These are phyloP conservation scores for Anisognathus igniventris DNA, from an alignment of 2,797 vertebrate genomes.

Conservation along the genomic window DNA sequence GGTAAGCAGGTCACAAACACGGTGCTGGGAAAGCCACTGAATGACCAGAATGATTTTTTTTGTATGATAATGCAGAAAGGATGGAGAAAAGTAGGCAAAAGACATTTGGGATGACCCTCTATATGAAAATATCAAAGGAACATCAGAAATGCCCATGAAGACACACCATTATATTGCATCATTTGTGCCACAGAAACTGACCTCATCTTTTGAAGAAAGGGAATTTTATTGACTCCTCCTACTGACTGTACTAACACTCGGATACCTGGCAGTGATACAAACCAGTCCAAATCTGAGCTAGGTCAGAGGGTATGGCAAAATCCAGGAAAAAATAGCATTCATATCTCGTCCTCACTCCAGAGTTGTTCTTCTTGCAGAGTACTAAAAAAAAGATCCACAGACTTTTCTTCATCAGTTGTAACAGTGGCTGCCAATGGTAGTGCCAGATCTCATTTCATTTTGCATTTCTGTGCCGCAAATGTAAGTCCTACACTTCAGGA, in stretches of 20 bases:
- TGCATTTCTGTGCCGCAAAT: not conserved
- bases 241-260: not conserved
- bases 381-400: not conserved
- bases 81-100: not conserved
- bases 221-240: not conserved
- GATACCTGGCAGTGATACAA: not conserved
- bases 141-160: not conserved
- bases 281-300: not conserved
- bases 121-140: not conserved
- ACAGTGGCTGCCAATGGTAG: not conserved
- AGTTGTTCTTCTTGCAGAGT: not conserved
- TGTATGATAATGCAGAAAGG: not conserved
- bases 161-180: not conserved
- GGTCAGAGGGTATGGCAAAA: not conserved
- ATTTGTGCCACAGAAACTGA: not conserved
- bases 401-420: not conserved
- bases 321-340: not conserved
- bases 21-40: not conserved
- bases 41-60: accelerated
- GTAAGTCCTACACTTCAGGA: not conserved
- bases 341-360: not conserved
- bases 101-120: not conserved
- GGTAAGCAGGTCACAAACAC: not conserved
- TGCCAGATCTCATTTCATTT: not conserved
- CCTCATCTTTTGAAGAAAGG: not conserved